Evolutionary conservation across 2,888 invertebrate species (phyloP).

Genomic region (Drosophila helvetica): DNA sequence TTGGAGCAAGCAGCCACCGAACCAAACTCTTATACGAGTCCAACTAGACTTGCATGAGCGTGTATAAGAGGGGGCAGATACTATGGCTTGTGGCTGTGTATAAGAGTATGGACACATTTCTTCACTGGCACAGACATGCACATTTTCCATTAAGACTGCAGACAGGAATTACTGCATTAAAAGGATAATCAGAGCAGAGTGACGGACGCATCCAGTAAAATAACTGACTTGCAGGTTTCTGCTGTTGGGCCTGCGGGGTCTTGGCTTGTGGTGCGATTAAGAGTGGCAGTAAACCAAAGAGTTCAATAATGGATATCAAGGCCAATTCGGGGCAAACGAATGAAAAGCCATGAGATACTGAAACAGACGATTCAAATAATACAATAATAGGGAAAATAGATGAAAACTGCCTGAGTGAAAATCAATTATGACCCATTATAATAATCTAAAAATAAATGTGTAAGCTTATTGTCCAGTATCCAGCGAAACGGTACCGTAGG

Average conservation of each 20-base stretch:
- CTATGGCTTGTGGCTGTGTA: slow-evolving; percentile 18
- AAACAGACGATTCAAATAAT: slow-evolving; percentile 16
- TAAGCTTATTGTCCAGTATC: background rate
- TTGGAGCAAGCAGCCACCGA: slow-evolving; percentile 7
- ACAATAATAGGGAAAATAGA: slow-evolving; percentile 18
- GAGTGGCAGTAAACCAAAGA: slow-evolving; percentile 27
- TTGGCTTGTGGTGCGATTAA: slow-evolving; percentile 17
- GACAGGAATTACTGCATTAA: slow-evolving; percentile 27
- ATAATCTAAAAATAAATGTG: slow-evolving; percentile 14
- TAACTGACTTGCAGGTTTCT: slow-evolving; percentile 15
- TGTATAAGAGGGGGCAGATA: slow-evolving; percentile 56
- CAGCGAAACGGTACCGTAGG: slow-evolving; percentile 4
- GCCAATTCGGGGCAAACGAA: background rate
- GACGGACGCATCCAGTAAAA: slow-evolving; percentile 24
- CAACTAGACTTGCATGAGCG: slow-evolving; percentile 1
- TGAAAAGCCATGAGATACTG: slow-evolving; percentile 8
- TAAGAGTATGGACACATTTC: slow-evolving; percentile 45
- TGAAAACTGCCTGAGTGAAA: slow-evolving; percentile 50
- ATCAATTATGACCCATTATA: slow-evolving; percentile 42
- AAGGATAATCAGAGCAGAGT: slow-evolving; percentile 38
- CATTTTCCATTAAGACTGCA: slow-evolving; percentile 38
- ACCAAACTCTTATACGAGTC: slow-evolving; percentile 56
- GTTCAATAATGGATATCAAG: slow-evolving; percentile 3
- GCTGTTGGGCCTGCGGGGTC: slow-evolving; percentile 12
- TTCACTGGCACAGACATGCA: slow-evolving; percentile 13